Evolutionary conservation across 2,888 invertebrate species (phyloP), one percentile per base, ranked within the genome.

Genomic region (Tachina fera): DNA sequence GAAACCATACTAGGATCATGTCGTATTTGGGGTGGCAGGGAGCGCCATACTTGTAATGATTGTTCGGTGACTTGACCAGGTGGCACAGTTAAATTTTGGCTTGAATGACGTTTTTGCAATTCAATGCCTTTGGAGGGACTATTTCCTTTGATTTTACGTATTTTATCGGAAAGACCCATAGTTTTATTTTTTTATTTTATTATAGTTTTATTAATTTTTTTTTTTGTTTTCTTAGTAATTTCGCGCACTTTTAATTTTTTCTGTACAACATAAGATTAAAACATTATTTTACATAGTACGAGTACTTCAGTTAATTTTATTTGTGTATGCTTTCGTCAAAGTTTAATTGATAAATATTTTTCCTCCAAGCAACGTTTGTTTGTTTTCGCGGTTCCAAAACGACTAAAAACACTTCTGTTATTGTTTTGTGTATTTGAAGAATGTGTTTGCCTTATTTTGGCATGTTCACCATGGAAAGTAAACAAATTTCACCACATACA

Each of bases 1-100:
- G 94, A 94, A 22, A 94, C 95, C 90, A 96, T 91, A 53, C 94
- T 94, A 0, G 96, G 95, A 91, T 96, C 96, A 88, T 94, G 93
- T 83, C 95, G 94, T 90, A 96, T 95, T 86, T 94, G 94, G 83
- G 95, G 94, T 0, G 96, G 96, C 4, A 96, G 91, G 67, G 94
- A 94, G 71, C 94, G 92, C 95, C 96, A 96, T 31, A 95, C 94
- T 87, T 95, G 95, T 85, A 95, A 89, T 22, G 94, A 94, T 41
- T 94, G 94, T 10, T 95, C 95, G 0, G 95, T 95, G 68, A 95
- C 93, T 89, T 95, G 95, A 88, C 94, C 94, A 90, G 93, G 93
- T 83, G 94, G 76, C 41, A 88, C 86, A 68, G 88, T 86, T 51
- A 87, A 41, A 83, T 85, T 79, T 56, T 87, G 84, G 47, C 82